A percentile compares a stretch with the other conserved stretches of the same genome.
These are phyloP conservation scores for Achatina immaculata DNA, from an alignment of 1,140 invertebrate genomes.

Conservation along the genomic window DNA sequence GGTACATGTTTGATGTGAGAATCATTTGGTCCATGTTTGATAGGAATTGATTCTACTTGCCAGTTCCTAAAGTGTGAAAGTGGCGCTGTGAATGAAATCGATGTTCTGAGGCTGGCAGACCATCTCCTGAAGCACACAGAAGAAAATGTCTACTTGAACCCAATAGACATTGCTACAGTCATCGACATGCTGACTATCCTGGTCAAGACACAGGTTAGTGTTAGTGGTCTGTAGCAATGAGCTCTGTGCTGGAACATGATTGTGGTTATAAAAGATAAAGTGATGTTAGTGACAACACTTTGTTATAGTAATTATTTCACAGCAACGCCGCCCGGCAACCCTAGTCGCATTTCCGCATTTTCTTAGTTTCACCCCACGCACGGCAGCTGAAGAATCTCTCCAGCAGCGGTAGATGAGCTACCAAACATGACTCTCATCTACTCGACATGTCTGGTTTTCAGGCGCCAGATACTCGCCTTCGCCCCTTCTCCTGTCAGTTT, in stretches of 20 bases:
- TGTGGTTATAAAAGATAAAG: neutral
- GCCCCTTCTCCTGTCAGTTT: too few relatives aligned
- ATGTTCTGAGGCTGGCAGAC: slow-evolving; percentile 57
- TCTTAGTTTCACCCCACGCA: too few relatives aligned
- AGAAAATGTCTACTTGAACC: slow-evolving; percentile 59
- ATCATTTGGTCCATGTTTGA: too few relatives aligned
- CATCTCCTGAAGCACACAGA: slow-evolving; percentile 61
- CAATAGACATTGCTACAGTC: slow-evolving; percentile 68
- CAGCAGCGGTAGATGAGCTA: too few relatives aligned
- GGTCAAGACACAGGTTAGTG: slow-evolving; percentile 61
- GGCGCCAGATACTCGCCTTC: too few relatives aligned
- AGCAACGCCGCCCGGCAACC: too few relatives aligned
- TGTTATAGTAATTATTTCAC: neutral
- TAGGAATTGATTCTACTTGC: too few relatives aligned
- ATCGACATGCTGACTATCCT: slow-evolving; percentile 63
- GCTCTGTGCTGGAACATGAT: neutral
- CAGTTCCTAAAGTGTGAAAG: slow-evolving; percentile 49
- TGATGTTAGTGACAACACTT: neutral
- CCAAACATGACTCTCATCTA: too few relatives aligned
- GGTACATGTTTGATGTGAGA: too few relatives aligned
- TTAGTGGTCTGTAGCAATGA: neutral
- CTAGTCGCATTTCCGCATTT: too few relatives aligned
- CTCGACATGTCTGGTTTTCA: too few relatives aligned
- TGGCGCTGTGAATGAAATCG: slow-evolving; percentile 52
- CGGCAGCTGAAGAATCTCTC: too few relatives aligned